A percentile compares a stretch with the other conserved stretches of the same genome.
These are phyloP conservation scores for Temnothorax rugatulus DNA, from an alignment of 2,888 invertebrate genomes.

Conservation along the genomic window DNA sequence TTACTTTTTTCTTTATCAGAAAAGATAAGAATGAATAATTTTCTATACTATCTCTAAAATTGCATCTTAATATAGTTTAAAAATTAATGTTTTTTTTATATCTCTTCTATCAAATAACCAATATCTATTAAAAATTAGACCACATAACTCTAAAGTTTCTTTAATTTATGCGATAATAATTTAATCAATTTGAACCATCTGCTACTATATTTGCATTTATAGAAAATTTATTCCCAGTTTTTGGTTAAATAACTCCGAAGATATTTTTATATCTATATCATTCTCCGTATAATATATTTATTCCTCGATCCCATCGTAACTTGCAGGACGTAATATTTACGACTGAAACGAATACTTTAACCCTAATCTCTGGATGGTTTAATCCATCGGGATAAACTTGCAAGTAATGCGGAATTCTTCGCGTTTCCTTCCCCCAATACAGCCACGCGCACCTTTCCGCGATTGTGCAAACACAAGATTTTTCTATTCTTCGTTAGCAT, in stretches of 20 bases:
- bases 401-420: neutral
- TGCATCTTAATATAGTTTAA: neutral
- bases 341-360: neutral
- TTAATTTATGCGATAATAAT: conserved; percentile 7
- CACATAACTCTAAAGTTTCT: neutral
- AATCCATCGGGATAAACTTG: neutral
- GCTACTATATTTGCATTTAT: neutral
- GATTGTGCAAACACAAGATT: conserved; percentile 9
- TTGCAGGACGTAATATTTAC: neutral
- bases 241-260: neutral
- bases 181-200: neutral
- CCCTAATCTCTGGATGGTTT: neutral
- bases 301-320: neutral
- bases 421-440: neutral
- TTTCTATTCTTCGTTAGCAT: conserved; percentile 31
- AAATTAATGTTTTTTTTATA: neutral
- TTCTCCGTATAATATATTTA: neutral
- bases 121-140: neutral
- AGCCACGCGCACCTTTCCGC: neutral
- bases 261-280: neutral
- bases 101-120: neutral
- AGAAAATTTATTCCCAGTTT: neutral
- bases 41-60: neutral
- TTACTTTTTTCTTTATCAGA: neutral
- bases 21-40: neutral